Evolutionary conservation across 2,888 invertebrate species (phyloP), one percentile per base, ranked within the genome.

Genomic region (Chloroclystis v-ata): DNA sequence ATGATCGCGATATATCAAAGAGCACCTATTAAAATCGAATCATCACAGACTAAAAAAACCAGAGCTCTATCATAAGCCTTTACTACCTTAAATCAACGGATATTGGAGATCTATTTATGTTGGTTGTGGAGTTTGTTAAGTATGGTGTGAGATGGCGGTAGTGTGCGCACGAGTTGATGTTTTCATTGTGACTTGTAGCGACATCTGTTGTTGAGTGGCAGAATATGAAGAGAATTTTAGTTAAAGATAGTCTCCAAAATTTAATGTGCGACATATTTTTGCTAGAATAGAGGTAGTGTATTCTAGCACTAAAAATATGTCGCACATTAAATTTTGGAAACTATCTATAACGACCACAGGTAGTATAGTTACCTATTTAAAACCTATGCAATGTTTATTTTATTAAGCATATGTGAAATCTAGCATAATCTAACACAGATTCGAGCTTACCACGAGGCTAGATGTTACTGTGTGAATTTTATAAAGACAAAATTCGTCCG

Each of bases 11-110:
- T 73, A 64, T 72, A 72, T 76, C 76, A 72, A 71, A 65, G 58
- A 56, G 69, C 66, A 62, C 72, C 50, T 72, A 84, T 84, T 84
- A 84, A 81, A 83, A 80, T 79, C 81, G 71, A 77, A 82, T 84
- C 76, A 82, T 72, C 64, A 39, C 37, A 42, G 26, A 55, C 75
- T 68, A 70, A 13, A 43, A 9, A 54, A 43, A 37, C 35, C 45
- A 56, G 69, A 68, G n/a, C 5, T 69, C 16, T n/a, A 6, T 3
- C 1, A 9, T 7, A 20, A 13, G n/a, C n/a, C 1, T 14, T 2
- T 1, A 2, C 1, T 6, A 7, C 1, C 10, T 3, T 0, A 37
- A 10, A 7, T 20, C 10, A 7, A 30, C 2, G 5, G 37, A 39
- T 61, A 65, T 69, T 59, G 52, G 61, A 59, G 75, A 12, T 70